Percentiles rank a stretch among this genome's conserved stretches.
These are phyloP conservation scores for Frankliniella intonsa DNA, from an alignment of 2,888 invertebrate genomes.

Conservation along the genomic window DNA sequence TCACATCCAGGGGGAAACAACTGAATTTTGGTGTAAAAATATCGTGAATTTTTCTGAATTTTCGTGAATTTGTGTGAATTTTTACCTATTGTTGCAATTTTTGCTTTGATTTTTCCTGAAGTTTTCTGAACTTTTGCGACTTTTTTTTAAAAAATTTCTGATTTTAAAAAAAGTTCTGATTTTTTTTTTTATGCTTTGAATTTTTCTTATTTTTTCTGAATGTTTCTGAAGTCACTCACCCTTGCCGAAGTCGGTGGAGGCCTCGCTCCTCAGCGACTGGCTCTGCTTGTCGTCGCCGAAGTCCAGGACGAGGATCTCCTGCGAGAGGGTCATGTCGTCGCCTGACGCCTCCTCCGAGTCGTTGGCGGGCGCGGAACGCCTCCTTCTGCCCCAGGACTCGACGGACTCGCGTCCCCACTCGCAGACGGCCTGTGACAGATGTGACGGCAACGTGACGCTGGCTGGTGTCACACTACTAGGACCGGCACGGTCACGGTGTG, in stretches of 20 bases:
- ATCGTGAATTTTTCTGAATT: too few relatives aligned
- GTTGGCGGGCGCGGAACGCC: slow-evolving; percentile 60
- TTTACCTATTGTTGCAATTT: too few relatives aligned
- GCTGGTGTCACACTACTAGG: too few relatives aligned
- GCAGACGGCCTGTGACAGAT: slow-evolving; percentile 65
- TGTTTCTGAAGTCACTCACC: too few relatives aligned
- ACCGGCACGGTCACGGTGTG: neutral
- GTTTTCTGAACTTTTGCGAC: too few relatives aligned
- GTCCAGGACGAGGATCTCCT: slow-evolving; percentile 88
- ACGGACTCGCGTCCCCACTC: slow-evolving; percentile 87
- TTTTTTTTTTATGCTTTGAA: neutral
- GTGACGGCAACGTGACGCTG: too few relatives aligned
- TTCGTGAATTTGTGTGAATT: too few relatives aligned
- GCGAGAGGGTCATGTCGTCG: slow-evolving; percentile 88
- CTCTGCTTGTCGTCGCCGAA: slow-evolving; percentile 85
- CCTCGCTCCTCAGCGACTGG: slow-evolving; percentile 72
- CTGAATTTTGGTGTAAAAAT: too few relatives aligned
- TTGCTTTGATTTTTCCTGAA: too few relatives aligned
- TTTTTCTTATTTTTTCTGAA: neutral
- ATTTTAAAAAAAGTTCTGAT: neutral
- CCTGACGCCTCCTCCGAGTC: slow-evolving; percentile 59
- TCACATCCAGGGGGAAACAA: too few relatives aligned
- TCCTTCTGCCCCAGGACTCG: slow-evolving; percentile 87
- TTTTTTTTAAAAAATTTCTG: too few relatives aligned
- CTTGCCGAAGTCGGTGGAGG: slow-evolving; percentile 65